Conservation (phyloP, 2,888 invertebrate species). For the Melangyna quadrimaculata region DNA sequence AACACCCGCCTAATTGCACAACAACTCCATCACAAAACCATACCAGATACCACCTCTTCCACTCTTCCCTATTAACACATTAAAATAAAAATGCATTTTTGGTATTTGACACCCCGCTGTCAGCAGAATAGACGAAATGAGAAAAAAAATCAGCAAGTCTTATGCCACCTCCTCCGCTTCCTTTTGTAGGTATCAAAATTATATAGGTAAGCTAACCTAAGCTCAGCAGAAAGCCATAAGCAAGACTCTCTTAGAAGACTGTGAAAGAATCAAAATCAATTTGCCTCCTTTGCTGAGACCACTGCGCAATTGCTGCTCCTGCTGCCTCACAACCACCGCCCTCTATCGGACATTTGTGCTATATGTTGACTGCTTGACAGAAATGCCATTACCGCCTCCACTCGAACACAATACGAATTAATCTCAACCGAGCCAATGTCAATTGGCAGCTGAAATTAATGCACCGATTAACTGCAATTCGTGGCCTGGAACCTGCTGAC, state of each 20-base stretch:
- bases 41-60: conserved; percentile 4
- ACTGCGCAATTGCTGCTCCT: neutral
- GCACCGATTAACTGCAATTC: conserved; percentile 71
- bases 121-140: conserved; percentile 55
- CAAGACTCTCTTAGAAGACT: neutral
- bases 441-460: conserved; percentile 72
- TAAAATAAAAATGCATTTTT: conserved; percentile 50
- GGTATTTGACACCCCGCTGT: conserved; percentile 71
- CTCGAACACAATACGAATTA: conserved; percentile 69
- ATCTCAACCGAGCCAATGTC: conserved; percentile 69
- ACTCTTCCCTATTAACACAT: conserved; percentile 52
- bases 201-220: neutral
- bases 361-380: conserved; percentile 70
- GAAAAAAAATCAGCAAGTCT: conserved; percentile 22
- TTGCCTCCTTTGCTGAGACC: conserved; percentile 48
- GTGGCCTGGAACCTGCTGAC: conserved; percentile 70
- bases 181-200: conserved; percentile 4
- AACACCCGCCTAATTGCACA: conserved; percentile 63
- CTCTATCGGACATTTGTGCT: conserved; percentile 59
- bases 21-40: conserved; percentile 17
- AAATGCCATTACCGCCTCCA: conserved; percentile 71
- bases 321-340: conserved; percentile 13
- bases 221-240: conserved; percentile 15
- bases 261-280: conserved; percentile 55
- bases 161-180: conserved; percentile 57